These are phyloP conservation scores for Drosophila asahinai DNA, from an alignment of 1,140 invertebrate genomes.

Conservation along the genomic window DNA sequence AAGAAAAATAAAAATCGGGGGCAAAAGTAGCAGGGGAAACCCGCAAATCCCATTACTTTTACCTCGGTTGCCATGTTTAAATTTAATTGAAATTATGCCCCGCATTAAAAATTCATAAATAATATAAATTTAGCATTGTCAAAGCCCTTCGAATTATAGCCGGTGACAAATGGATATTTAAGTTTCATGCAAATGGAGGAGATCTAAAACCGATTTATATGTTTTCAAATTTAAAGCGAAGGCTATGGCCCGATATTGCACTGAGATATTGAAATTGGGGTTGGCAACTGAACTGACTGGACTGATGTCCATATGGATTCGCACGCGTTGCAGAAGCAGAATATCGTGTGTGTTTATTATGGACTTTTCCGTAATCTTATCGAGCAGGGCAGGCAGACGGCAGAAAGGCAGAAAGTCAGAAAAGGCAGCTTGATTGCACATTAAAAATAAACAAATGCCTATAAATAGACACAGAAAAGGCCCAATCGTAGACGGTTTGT, in stretches of 20 bases:
- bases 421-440: slow-evolving; percentile 61
- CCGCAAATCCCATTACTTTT: not conserved
- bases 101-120: slow-evolving; percentile 70
- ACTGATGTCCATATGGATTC: slow-evolving; percentile 40
- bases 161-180: slow-evolving; percentile 71
- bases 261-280: slow-evolving; percentile 34
- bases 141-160: slow-evolving; percentile 25
- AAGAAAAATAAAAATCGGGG: not conserved
- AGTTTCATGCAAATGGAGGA: slow-evolving; percentile 69
- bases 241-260: slow-evolving; percentile 16
- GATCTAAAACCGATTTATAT: slow-evolving; percentile 74
- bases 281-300: slow-evolving; percentile 24
- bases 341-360: slow-evolving; percentile 43
- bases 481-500: slow-evolving; percentile 41
- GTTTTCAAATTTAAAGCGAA: slow-evolving; percentile 7
- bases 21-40: not conserved
- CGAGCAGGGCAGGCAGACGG: slow-evolving; percentile 33
- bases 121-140: slow-evolving; percentile 41
- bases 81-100: slow-evolving; percentile 42
- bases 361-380: slow-evolving; percentile 67
- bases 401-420: slow-evolving; percentile 4
- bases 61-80: slow-evolving; percentile 5
- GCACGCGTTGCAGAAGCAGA: slow-evolving; percentile 2
- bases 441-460: slow-evolving; percentile 73
- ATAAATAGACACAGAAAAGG: slow-evolving; percentile 55